phyloP scores from a whole-genome alignment of 1,140 invertebrate species.

The Pseudomyrmex concolor region DNA sequence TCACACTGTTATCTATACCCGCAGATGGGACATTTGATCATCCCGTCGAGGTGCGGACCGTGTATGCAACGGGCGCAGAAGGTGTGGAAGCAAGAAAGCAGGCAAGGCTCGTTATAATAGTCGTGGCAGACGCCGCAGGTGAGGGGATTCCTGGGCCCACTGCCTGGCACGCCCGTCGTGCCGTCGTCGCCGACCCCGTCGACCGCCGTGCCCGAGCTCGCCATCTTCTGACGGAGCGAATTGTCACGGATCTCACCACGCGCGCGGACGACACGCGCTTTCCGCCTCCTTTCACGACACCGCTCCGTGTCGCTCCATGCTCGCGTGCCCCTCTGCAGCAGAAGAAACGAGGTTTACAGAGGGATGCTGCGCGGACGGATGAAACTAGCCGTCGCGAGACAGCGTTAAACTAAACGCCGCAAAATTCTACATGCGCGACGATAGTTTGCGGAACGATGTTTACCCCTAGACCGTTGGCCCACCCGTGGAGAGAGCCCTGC shows the following conservation, averaged over 20 bases:
- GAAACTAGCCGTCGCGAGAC: no score
- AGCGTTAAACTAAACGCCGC: no score
- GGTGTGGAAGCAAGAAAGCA: slow-evolving; percentile 89
- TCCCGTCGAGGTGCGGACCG: slow-evolving; percentile 87
- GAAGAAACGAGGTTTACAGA: slow-evolving; percentile 5
- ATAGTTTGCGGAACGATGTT: slow-evolving; percentile 52
- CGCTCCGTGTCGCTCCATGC: slow-evolving; percentile 40
- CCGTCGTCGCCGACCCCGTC: slow-evolving; percentile 75
- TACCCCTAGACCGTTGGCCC: slow-evolving; percentile 72
- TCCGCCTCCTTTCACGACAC: slow-evolving; percentile 49
- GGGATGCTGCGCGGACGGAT: slow-evolving; percentile 21
- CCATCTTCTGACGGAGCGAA: slow-evolving; percentile 65
- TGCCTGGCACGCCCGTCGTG: slow-evolving; percentile 68
- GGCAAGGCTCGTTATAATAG: slow-evolving; percentile 89
- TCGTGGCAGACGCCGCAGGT: slow-evolving; percentile 89
- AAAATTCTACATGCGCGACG: not conserved
- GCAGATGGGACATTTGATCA: slow-evolving; percentile 88
- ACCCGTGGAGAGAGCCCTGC: slow-evolving; percentile 66
- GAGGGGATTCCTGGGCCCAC: slow-evolving; percentile 86
- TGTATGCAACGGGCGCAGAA: slow-evolving; percentile 89
- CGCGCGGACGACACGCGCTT: slow-evolving; percentile 43
- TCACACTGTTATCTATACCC: slow-evolving; percentile 84
- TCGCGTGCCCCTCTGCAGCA: slow-evolving; percentile 35
- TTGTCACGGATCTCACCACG: slow-evolving; percentile 19
- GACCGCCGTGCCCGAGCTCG: slow-evolving; percentile 73